These are phyloP conservation scores for Sebastiscus tertius DNA, from an alignment of 2,797 vertebrate species.

Conservation along the genomic window DNA sequence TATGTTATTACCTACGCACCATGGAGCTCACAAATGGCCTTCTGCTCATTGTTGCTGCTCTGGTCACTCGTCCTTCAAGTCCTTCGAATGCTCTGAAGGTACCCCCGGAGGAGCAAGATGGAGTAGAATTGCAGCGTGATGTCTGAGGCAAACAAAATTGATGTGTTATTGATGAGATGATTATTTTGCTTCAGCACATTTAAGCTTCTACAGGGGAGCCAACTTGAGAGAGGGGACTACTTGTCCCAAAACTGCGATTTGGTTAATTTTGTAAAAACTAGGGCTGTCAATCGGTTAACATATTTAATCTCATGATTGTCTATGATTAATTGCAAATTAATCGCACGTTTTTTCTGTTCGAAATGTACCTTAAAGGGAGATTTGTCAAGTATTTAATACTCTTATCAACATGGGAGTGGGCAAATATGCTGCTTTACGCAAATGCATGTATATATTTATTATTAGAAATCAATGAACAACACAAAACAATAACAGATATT, in stretches of 20 bases:
- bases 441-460: too few species aligned
- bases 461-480: too few species aligned
- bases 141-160: constrained; percentile 54
- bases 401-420: too few species aligned
- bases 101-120: not conserved
- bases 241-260: constrained; percentile 19
- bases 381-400: too few species aligned
- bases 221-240: constrained; percentile 3
- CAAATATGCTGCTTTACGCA: too few species aligned
- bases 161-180: constrained; percentile 52
- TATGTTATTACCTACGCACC: constrained; percentile 67
- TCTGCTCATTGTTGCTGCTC: constrained; percentile 52
- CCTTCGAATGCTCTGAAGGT: constrained; percentile 40
- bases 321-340: too few species aligned
- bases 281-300: too few species aligned
- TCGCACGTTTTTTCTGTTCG: too few species aligned
- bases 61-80: constrained; percentile 43
- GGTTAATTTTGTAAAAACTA: not conserved
- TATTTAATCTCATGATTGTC: too few species aligned
- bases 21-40: constrained; percentile 54
- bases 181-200: constrained; percentile 46
- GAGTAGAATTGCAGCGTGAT: constrained; percentile 25
- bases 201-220: constrained; percentile 8
- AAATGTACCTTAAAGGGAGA: too few species aligned
- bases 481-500: fast-evolving